Evolutionary conservation across 2,113 vertebrate species (phyloP), one percentile per base, ranked within the genome.

Genomic region (Antechinus stuartii): DNA sequence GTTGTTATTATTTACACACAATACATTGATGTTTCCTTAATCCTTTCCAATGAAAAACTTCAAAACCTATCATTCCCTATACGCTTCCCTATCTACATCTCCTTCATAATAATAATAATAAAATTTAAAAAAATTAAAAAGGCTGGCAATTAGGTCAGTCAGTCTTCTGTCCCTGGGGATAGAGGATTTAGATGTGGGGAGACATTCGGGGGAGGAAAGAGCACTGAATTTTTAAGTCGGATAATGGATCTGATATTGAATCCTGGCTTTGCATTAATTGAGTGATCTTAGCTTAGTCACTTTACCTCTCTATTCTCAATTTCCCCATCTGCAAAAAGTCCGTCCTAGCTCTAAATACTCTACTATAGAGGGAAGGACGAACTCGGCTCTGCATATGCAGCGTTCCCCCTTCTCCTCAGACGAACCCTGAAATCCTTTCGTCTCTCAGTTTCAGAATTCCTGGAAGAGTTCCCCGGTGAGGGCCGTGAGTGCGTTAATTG

Each of bases 401-500:
- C 9, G 47, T 52, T 23, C 10, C 90, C 90, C 47, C 47, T 50
- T 90, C 24, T 90, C 90, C 24, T 24, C 47, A 50, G 90, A 27
- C 90, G 2, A 52, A 91, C 91, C 2, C 42, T 53, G 49, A 0
- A 50, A 0, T 19, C 2, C 0, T 0, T 2, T 9, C 22, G 10
- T 2, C 47, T 8, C 27, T 22, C 14, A 97, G 96, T 95, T 96
- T 54, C 98, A 98, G 99, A 99, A 30, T 99, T 99, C 97, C 84
- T 99, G 97, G 99, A 99, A 76, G 99, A 99, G 91, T 97, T 99
- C 94, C 97, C 99, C 0, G 97, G 98, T 0, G 99, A 99, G 84
- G 99, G 99, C 3, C 98, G 99, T 0, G 99, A 99, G 97, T 99
- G 99, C 0, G 99, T 99, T 93, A 99, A 99, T 98, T 99, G 99